Percentiles rank a stretch among this genome's conserved stretches.
phyloP scores from a whole-genome alignment of 2,888 invertebrate species.

The Synanthedon formicaeformis region DNA sequence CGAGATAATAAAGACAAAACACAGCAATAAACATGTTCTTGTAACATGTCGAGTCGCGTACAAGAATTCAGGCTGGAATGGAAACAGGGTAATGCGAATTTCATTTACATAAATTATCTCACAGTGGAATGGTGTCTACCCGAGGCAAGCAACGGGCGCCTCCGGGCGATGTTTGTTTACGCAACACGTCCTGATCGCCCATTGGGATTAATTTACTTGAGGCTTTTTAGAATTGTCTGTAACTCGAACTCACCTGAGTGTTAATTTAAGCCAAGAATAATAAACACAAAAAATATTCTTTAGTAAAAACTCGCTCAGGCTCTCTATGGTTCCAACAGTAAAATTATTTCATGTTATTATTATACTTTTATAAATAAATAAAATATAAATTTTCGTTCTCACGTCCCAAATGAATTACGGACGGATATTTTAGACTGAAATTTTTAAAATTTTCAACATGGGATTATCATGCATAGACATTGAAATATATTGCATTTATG shows the following conservation, averaged over 20 bases:
- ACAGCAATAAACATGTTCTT: conserved; percentile 51
- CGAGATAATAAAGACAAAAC: conserved; percentile 56
- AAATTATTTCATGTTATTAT: no score
- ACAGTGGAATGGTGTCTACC: conserved; percentile 40
- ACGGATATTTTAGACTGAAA: no score
- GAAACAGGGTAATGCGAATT: conserved; percentile 59
- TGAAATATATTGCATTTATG: no score
- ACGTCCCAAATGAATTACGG: no score
- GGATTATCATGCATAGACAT: no score
- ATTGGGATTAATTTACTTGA: conserved; percentile 46
- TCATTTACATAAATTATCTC: conserved; percentile 66
- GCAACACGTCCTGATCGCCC: conserved; percentile 39
- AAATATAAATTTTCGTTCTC: no score
- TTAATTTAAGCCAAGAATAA: no score
- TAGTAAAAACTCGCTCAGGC: no score
- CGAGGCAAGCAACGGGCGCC: conserved; percentile 24
- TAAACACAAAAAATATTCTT: no score
- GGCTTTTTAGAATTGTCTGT: conserved; percentile 20
- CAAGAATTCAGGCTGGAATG: conserved; percentile 31
- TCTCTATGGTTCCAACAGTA: no score
- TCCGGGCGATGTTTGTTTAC: conserved; percentile 41
- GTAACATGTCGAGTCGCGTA: conserved; percentile 43
- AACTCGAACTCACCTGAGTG: not conserved
- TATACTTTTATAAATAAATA: no score
- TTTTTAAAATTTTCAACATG: no score